Evolutionary conservation across 2,113 vertebrate species (phyloP).

Genomic region (Alexandromys fortis): DNA sequence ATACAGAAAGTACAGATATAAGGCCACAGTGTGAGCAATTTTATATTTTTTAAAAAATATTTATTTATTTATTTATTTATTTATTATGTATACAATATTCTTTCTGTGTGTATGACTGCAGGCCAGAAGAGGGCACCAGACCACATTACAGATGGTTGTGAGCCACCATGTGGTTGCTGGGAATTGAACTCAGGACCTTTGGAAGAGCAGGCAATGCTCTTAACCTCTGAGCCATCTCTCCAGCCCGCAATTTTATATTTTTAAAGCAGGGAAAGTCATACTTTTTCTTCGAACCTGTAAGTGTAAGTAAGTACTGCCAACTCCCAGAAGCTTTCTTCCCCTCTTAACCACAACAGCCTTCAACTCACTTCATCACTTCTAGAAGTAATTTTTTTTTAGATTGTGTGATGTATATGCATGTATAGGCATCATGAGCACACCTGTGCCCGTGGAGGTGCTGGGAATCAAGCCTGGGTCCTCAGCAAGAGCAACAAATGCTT

Average conservation of each 20-base stretch:
- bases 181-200: no score
- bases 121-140: no score
- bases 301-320: not conserved
- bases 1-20: constrained; percentile 1
- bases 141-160: no score
- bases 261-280: not conserved
- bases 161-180: no score
- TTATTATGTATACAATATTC: no score
- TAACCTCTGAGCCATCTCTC: no score
- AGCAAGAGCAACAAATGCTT: not conserved
- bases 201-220: no score
- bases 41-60: constrained; percentile 41
- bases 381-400: not conserved
- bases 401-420: not conserved
- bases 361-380: not conserved
- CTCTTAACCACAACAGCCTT: not conserved
- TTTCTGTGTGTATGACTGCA: no score
- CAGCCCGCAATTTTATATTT: constrained; percentile 27
- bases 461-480: not conserved
- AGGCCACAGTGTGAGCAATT: not conserved
- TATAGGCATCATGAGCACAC: not conserved
- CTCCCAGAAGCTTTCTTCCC: not conserved
- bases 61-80: no score
- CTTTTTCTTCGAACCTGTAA: not conserved
- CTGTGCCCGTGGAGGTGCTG: not conserved